These are phyloP conservation scores for Chaetura pelagica DNA, from an alignment of 2,113 vertebrate genomes.

Conservation along the genomic window DNA sequence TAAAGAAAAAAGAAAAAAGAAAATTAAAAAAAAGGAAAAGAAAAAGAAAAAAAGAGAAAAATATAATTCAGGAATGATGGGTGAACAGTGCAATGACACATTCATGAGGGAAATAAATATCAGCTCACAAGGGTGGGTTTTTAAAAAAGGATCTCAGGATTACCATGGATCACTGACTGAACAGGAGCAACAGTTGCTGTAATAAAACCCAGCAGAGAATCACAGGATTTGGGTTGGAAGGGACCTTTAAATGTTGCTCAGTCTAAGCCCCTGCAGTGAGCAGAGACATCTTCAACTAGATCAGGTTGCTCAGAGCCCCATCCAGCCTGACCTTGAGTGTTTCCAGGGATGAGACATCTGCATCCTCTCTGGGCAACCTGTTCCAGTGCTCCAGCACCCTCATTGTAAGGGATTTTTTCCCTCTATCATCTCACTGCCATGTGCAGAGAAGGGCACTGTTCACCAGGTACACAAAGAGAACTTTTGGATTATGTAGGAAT, in stretches of 20 bases:
- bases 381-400: background rate
- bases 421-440: too few relatives aligned
- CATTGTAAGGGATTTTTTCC: background rate
- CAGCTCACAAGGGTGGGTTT: background rate
- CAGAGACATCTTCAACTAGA: background rate
- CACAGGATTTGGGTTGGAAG: background rate
- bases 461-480: background rate
- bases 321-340: background rate
- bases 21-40: background rate
- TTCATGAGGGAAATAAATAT: background rate
- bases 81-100: background rate
- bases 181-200: background rate
- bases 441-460: background rate
- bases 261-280: background rate
- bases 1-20: background rate
- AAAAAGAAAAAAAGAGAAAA: background rate
- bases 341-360: background rate
- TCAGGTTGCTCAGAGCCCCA: background rate
- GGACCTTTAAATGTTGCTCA: background rate
- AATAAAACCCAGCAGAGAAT: background rate
- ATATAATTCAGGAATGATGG: background rate
- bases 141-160: background rate
- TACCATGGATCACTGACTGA: background rate
- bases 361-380: background rate
- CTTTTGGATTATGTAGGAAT: background rate